Evolutionary conservation across 2,113 vertebrate species (phyloP).

Genomic region (Patagioenas fasciata): DNA sequence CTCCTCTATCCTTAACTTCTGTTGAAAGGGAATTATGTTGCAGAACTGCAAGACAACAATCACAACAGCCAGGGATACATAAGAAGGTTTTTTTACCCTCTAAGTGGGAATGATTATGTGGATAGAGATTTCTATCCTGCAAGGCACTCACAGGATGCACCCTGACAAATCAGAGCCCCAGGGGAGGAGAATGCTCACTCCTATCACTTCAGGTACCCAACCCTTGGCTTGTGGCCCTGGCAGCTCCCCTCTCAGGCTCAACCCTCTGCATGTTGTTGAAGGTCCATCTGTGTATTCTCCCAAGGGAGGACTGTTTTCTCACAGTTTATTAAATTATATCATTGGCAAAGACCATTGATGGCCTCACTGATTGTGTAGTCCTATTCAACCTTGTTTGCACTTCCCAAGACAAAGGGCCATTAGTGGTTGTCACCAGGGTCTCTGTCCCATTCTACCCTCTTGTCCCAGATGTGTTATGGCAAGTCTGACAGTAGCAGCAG

Average conservation of each 20-base stretch:
- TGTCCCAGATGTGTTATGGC: background rate
- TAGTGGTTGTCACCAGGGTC: background rate
- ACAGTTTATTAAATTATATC: background rate
- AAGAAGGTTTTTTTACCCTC: rapidly evolving
- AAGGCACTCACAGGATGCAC: background rate
- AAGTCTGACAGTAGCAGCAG: background rate
- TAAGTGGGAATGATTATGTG: rapidly evolving
- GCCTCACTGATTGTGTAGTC: background rate
- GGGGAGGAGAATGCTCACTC: background rate
- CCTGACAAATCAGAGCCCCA: background rate
- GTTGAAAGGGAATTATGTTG: background rate
- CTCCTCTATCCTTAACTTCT: background rate
- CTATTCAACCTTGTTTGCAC: background rate
- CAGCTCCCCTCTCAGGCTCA: background rate
- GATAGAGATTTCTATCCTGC: background rate
- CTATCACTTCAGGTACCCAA: rapidly evolving
- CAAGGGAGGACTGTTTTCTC: rapidly evolving
- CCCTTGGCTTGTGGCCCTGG: background rate
- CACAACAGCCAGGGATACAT: background rate
- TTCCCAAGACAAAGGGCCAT: background rate
- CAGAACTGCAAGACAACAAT: background rate
- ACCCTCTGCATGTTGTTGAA: background rate
- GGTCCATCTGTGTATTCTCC: background rate
- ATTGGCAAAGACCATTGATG: background rate
- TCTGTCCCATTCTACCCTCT: background rate